Conservation (phyloP, 1,140 invertebrate genomes). For the Dermatophagoides farinae region DNA sequence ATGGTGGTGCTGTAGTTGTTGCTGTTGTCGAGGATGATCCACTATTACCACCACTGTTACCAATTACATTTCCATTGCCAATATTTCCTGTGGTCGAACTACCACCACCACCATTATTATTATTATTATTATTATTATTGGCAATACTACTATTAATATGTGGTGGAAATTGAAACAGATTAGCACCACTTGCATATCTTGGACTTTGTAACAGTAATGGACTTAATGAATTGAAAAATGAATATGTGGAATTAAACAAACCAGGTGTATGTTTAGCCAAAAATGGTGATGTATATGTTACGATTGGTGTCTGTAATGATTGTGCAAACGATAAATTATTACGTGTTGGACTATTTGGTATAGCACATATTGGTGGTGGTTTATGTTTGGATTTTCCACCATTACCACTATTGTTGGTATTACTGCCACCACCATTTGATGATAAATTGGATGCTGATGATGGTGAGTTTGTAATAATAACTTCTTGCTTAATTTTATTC, state of each 20-base stretch:
- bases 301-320: constrained; percentile 22
- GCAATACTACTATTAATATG: no score
- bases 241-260: constrained; percentile 12
- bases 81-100: background rate
- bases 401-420: background rate
- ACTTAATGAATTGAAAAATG: constrained; percentile 19
- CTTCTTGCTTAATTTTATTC: background rate
- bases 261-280: constrained; percentile 16
- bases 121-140: no score
- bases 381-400: constrained; percentile 20
- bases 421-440: background rate
- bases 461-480: background rate
- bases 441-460: background rate
- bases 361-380: constrained; percentile 20
- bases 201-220: constrained; percentile 12
- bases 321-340: constrained; percentile 12
- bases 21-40: no score
- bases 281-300: constrained; percentile 21
- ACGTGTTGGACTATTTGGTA: constrained; percentile 15
- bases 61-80: no score
- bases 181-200: constrained; percentile 14
- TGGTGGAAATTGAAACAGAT: constrained; percentile 20
- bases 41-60: no score
- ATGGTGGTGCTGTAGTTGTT: background rate
- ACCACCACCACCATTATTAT: background rate